Conservation (phyloP, 2,797 vertebrate species). For the Urocyon cinereoargenteus region DNA sequence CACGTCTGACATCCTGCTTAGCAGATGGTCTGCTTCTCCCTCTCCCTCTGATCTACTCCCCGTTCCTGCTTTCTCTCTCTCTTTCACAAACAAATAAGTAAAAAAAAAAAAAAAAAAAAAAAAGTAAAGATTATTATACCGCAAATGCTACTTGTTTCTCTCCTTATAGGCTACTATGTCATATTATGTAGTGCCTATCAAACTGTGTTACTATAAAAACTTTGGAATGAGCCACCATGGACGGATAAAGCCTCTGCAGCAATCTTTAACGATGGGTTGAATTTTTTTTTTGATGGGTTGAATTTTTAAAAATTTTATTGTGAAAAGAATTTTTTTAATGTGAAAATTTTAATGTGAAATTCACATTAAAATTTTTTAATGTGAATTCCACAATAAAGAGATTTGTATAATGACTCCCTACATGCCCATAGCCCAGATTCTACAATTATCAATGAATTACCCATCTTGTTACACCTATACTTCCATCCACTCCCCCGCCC, state of each 20-base stretch:
- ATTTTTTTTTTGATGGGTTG: neutral
- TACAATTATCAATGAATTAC: neutral
- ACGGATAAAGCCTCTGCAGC: neutral
- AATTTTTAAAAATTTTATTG: neutral
- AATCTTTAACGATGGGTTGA: neutral
- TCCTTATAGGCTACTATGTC: neutral
- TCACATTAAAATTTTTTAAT: no score
- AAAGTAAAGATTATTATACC: neutral
- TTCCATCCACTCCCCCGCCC: neutral
- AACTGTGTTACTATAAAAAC: neutral
- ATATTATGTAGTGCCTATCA: neutral
- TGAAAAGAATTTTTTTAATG: neutral
- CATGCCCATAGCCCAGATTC: neutral
- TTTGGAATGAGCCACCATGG: neutral
- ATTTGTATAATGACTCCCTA: neutral
- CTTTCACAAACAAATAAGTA: neutral
- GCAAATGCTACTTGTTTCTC: neutral
- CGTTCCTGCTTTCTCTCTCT: neutral
- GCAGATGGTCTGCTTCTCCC: neutral
- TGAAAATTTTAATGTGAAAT: no score
- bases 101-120: neutral
- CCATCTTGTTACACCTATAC: neutral
- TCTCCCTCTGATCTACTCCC: neutral
- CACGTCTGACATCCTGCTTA: neutral
- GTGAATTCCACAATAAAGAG: neutral